Base-by-base conservation (phyloP, 2,113 vertebrate genomes). In the Lamprotornis superbus region DNA sequence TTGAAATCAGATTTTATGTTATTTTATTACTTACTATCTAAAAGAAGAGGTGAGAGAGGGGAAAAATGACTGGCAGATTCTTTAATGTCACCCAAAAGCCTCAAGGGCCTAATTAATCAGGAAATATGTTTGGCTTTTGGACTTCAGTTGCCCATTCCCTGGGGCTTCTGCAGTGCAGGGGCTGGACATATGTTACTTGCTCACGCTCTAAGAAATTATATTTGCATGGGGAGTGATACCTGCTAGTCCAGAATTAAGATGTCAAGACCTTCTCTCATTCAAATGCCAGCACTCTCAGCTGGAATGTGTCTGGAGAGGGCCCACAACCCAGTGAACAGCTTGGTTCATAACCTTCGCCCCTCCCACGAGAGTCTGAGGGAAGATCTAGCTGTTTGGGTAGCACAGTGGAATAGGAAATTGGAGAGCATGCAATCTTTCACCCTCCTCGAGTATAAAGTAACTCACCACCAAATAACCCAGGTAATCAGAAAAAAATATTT, bases 81-180 rank as follows among this genome's bases (percentile, higher is more conserved):
- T 96, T 94, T 96, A 96, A 97, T 96, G 94, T 96, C 96, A 97
- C 94, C 94, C 92, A 95, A 95, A 95, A 91, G 95, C 96, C 96
- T 94, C 96, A 95, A 93, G 94, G 93, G 95, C 79, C 91, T 87
- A 96, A 97, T 97, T 95, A 97, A 96, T 91, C 75, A 91, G 91
- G 79, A 97, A 96, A 97, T 95, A 90, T 95, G 93, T 97, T 96
- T 96, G 84, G 95, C 67, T 97, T 93, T 96, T 93, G 90, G 93
- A 97, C 82, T 94, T 85, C 75, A 94, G 89, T 90, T 96, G 90
- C 59, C 94, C 87, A 83, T 94, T 97, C 93, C 94, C 95, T 52
- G 60, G 94, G 95, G 95, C 94, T 88, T 21, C 78, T 67, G 49
- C 84, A 90, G 61, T 63, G 90, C 6, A 1, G 82, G 70, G 93